Percentiles rank a stretch among this genome's conserved stretches.
phyloP scores from a whole-genome alignment of 2,113 vertebrate genomes.

The Onychorhynchus coronatus region DNA sequence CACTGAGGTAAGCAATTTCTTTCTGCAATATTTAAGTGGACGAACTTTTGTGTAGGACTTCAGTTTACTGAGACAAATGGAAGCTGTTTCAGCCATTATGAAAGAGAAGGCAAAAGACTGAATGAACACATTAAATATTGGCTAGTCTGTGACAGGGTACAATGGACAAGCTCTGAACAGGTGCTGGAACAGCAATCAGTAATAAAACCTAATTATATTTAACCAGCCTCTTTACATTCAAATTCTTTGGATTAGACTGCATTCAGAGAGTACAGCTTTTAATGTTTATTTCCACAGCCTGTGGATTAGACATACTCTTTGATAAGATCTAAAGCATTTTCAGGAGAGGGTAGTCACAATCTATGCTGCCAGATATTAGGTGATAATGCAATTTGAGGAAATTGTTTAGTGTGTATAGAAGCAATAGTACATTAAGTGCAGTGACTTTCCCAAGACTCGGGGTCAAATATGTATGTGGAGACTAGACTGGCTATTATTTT shows the following conservation, averaged over 20 bases:
- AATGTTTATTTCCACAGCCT: background rate
- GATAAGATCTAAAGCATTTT: background rate
- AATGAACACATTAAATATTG: background rate
- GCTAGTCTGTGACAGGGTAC: background rate
- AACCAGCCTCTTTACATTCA: background rate
- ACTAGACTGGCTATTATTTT: background rate
- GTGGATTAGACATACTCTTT: background rate
- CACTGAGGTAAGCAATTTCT: background rate
- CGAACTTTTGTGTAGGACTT: background rate
- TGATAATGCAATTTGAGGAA: background rate
- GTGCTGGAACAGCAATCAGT: background rate
- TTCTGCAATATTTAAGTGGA: slow-evolving; percentile 28
- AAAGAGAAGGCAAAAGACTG: background rate
- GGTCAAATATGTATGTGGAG: background rate
- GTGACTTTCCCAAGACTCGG: background rate
- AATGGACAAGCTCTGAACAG: slow-evolving; percentile 9
- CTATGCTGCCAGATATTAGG: background rate
- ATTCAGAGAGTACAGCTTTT: background rate
- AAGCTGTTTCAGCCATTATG: background rate
- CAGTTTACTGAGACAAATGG: slow-evolving; percentile 16
- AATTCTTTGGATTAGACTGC: background rate
- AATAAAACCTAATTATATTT: background rate
- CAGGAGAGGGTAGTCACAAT: background rate
- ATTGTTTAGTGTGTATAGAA: background rate
- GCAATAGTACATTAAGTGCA: background rate